A percentile compares a stretch with the other conserved stretches of the same genome.
Evolutionary conservation across 2,888 invertebrate genomes (phyloP).

Genomic region (Cantharis nigra): DNA sequence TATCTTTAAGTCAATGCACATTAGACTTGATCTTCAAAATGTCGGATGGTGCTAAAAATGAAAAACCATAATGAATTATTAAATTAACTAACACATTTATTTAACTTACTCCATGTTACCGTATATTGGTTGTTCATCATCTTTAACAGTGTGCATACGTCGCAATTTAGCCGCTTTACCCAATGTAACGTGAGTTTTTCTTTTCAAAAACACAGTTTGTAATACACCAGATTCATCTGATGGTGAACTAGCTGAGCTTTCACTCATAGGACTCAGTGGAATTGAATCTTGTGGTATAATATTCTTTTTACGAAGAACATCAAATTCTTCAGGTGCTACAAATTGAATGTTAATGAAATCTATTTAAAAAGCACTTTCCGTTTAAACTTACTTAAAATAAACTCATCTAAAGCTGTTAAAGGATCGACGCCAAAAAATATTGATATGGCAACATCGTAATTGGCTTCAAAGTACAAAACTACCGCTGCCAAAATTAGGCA

Average conservation of each 20-base stretch:
- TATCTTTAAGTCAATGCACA: no score
- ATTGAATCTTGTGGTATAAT: neutral
- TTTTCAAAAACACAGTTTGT: constrained; percentile 23
- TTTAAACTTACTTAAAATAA: constrained; percentile 53
- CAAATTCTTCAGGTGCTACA: constrained; percentile 17
- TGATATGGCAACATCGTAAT: constrained; percentile 55
- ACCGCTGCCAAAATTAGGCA: constrained; percentile 55
- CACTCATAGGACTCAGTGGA: constrained; percentile 3
- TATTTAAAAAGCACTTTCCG: neutral
- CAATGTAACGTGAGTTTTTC: constrained; percentile 6
- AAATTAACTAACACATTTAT: neutral
- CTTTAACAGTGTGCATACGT: neutral
- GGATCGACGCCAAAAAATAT: constrained; percentile 60
- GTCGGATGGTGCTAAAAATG: neutral
- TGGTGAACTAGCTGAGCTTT: neutral
- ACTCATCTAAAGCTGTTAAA: constrained; percentile 58
- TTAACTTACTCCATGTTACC: constrained; percentile 25
- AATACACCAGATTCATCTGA: neutral
- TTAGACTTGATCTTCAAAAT: neutral
- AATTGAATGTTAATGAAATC: neutral
- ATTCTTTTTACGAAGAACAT: constrained; percentile 17
- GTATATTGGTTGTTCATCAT: constrained; percentile 24
- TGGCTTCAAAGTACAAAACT: constrained; percentile 55
- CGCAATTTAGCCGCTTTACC: neutral
- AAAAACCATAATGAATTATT: neutral